Base-by-base conservation (phyloP, 92 coral and sea anemone genomes). In the Blastomussa wellsi region DNA sequence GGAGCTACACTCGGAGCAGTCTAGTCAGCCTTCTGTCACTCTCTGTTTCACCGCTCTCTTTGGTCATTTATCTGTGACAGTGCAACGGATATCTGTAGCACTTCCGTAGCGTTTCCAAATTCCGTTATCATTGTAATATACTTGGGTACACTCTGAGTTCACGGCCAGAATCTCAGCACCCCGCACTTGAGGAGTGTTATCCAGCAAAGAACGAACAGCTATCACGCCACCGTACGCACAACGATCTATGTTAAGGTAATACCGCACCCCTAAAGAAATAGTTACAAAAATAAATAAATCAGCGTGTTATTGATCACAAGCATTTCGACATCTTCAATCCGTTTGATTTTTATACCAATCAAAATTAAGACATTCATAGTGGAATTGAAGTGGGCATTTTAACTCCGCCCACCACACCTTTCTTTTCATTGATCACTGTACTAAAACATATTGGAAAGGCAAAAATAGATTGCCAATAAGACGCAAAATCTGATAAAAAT, bases 131-230 rank as follows among this genome's bases (percentile, higher is more conserved):
- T 90, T 67, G 65, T 82, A 90, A 26, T 47, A 72, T 20, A 71
- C 93, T 52, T 47, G 75, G 29, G 74, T 62, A 31, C 93, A 87
- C 29, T 79, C 60, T 0, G 82, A 15, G 53, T 82, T 71, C 20
- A 87, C 84, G 28, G 88, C 88, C 53, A 90, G 78, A 20, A 90
- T 70, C 86, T 90, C 93, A 8, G 93, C 84, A 19, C 93, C 93
- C 8, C 93, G 82, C 13, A 90, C 93, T 55, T 82, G 88, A n/a
- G 84, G 87, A 33, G 52, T 82, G 73, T 74, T 66, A 26, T 90
- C 93, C 47, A 82, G 22, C 24, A 36, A 24, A n/a, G 81, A 77
- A 16, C 33, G 49, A 7, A 80, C 84, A 65, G 75, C 15, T 64
- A 65, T 20, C 5, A 86, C 57, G 24, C 93, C 93, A 36, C 93